Conservation (phyloP, 1,140 invertebrate genomes). For the Pogonus chalceus region DNA sequence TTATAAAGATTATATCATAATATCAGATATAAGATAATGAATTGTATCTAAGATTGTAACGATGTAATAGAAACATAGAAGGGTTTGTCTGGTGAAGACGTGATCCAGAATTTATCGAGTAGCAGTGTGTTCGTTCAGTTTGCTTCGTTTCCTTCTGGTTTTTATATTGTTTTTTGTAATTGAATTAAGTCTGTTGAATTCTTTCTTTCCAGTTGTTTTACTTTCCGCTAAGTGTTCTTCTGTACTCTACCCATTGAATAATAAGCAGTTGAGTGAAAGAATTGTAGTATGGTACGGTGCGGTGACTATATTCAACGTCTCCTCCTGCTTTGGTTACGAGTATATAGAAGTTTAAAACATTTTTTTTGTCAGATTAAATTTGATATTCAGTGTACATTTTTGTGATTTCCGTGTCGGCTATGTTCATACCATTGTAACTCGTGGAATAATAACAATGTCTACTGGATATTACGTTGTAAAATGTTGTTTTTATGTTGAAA, state of each 20-base stretch:
- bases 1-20: neutral
- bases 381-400: neutral
- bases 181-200: neutral
- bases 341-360: neutral
- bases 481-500: neutral
- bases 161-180: constrained; percentile 3
- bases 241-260: neutral
- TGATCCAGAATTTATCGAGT: neutral
- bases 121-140: neutral
- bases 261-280: neutral
- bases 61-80: neutral
- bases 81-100: neutral
- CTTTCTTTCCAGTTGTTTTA: neutral
- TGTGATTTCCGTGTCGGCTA: neutral
- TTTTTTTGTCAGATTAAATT: neutral
- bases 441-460: neutral
- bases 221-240: neutral
- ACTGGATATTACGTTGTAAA: neutral
- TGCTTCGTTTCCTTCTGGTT: no score
- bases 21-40: neutral
- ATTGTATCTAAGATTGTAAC: neutral
- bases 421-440: neutral
- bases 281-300: neutral
- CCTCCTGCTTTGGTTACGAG: neutral
- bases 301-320: neutral